Conservation (phyloP, 2,113 vertebrate species). For the Corynorhinus townsendii region DNA sequence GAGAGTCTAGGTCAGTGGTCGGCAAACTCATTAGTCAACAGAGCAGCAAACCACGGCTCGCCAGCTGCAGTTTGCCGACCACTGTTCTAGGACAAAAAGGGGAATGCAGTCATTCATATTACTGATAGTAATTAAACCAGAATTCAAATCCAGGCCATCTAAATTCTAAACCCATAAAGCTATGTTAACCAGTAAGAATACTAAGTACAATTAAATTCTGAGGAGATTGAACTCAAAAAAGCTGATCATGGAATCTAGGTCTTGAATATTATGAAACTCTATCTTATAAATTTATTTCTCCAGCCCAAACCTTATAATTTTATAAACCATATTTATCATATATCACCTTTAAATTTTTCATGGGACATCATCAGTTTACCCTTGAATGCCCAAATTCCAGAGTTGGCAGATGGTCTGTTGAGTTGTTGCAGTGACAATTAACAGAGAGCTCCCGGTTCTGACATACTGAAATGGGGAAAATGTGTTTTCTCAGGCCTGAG, state of each 20-base stretch:
- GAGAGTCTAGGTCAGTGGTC: too few species aligned
- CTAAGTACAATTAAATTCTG: not conserved
- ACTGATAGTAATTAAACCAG: not conserved
- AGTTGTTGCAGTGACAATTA: slow-evolving; percentile 74
- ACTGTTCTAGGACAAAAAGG: not conserved
- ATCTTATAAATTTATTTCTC: not conserved
- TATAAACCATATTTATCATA: not conserved
- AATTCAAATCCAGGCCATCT: not conserved
- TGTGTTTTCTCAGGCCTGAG: slow-evolving; percentile 65
- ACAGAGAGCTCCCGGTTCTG: slow-evolving; percentile 72
- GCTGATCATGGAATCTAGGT: not conserved
- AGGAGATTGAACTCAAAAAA: not conserved
- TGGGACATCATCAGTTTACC: not conserved
- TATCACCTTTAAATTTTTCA: slow-evolving; percentile 43
- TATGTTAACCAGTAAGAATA: not conserved
- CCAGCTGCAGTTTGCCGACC: too few species aligned
- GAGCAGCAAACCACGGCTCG: too few species aligned
- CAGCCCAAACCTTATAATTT: not conserved
- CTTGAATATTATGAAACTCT: not conserved
- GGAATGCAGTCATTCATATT: not conserved
- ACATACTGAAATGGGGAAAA: slow-evolving; percentile 59
- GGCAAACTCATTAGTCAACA: too few species aligned
- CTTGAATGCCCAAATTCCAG: slow-evolving; percentile 57
- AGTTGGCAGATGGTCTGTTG: slow-evolving; percentile 74
- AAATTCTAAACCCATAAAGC: not conserved